Evolutionary conservation across 2,797 vertebrate species (phyloP).

Genomic region (Gymnocypris eckloni): DNA sequence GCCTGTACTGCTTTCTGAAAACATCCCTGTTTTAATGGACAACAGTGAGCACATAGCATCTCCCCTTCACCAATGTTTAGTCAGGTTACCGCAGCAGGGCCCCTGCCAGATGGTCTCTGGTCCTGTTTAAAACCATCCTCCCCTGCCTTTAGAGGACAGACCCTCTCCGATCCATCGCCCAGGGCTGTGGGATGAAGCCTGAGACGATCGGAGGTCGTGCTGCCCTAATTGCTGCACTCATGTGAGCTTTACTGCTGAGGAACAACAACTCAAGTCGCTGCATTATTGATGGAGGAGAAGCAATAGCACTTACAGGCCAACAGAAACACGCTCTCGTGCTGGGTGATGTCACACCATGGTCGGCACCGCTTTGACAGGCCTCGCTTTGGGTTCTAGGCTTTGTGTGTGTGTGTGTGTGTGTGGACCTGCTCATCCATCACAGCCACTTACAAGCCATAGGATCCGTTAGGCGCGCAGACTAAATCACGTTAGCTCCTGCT

Average conservation of each 20-base stretch:
- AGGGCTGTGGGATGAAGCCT: constrained; percentile 52
- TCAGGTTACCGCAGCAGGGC: constrained; percentile 76
- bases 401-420: constrained; percentile 36
- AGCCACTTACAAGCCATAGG: constrained; percentile 83
- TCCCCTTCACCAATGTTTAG: constrained; percentile 68
- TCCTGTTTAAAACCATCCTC: constrained; percentile 67
- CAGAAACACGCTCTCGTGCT: constrained; percentile 60
- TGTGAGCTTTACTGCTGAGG: constrained; percentile 63
- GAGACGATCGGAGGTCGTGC: constrained; percentile 59
- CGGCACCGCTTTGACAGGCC: constrained; percentile 60
- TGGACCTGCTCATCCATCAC: constrained; percentile 82
- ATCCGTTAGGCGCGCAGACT: constrained; percentile 76
- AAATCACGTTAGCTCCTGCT: constrained; percentile 83
- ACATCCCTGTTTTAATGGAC: constrained; percentile 82
- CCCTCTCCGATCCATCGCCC: constrained; percentile 55
- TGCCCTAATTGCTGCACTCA: constrained; percentile 69
- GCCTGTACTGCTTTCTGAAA: constrained; percentile 81
- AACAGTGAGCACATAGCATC: constrained; percentile 73
- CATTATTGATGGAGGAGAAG: constrained; percentile 71
- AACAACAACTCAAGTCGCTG: constrained; percentile 64
- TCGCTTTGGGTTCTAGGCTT: constrained; percentile 55
- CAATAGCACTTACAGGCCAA: constrained; percentile 70
- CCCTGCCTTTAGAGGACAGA: constrained; percentile 70
- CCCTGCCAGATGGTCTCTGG: constrained; percentile 70
- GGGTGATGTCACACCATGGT: constrained; percentile 66